Evolutionary conservation across 2,797 vertebrate genomes (phyloP).

Genomic region (Gadopsis marmoratus): DNA sequence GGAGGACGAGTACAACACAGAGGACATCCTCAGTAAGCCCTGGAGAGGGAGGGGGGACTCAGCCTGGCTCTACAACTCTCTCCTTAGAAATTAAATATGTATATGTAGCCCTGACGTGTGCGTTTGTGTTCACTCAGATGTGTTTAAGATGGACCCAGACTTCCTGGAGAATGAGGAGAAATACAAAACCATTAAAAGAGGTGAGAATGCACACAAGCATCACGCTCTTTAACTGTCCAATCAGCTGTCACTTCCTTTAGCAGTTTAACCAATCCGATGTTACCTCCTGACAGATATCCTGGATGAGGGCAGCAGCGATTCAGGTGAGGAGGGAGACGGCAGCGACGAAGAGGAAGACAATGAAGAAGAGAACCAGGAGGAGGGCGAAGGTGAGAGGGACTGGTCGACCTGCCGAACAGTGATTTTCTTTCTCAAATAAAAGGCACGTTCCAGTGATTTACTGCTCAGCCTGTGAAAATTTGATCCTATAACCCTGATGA

Average conservation of each 20-base stretch:
- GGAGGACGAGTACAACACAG: conserved; percentile 95
- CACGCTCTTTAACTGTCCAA: background rate
- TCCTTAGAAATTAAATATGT: background rate
- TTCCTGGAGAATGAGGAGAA: conserved; percentile 98
- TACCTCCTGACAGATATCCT: conserved; percentile 90
- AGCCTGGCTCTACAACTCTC: background rate
- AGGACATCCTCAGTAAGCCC: conserved; percentile 94
- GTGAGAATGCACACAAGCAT: conserved; percentile 73
- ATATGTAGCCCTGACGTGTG: background rate
- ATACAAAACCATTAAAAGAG: conserved; percentile 94
- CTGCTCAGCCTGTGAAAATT: background rate
- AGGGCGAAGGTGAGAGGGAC: conserved; percentile 67
- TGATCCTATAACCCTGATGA: background rate
- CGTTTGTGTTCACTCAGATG: conserved; percentile 86
- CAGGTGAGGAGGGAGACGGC: conserved; percentile 90
- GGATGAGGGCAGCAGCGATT: conserved; percentile 96
- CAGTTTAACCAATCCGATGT: conserved; percentile 38
- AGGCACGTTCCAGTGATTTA: background rate
- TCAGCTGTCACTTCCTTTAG: background rate
- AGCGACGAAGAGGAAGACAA: conserved; percentile 91
- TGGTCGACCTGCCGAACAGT: background rate
- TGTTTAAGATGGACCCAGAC: conserved; percentile 97
- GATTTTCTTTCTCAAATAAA: background rate
- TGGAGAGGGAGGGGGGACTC: background rate
- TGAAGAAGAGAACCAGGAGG: conserved; percentile 83